These are phyloP conservation scores for Lepidurus couesii DNA, from an alignment of 1,140 invertebrate species.

Conservation along the genomic window DNA sequence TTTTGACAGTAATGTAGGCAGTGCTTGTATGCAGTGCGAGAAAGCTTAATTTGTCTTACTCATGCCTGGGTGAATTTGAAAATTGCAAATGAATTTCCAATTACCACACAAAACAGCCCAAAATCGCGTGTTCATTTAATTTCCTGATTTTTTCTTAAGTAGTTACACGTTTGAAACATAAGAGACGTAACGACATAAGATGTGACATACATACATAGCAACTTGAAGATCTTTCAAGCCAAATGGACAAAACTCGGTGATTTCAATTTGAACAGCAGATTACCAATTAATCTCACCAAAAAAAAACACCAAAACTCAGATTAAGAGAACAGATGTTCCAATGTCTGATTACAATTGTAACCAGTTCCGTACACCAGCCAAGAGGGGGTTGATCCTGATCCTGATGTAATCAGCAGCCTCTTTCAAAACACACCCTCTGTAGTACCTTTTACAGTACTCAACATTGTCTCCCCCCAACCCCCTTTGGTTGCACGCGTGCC, in stretches of 20 bases:
- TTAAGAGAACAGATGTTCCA: conserved; percentile 10
- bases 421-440: not conserved
- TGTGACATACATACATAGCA: no score
- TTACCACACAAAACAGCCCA: no score
- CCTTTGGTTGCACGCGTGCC: not conserved
- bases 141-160: no score
- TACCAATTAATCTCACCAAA: not conserved
- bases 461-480: not conserved
- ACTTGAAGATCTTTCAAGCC: not conserved
- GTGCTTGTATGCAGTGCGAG: no score
- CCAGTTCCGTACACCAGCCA: not conserved
- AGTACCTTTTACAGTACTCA: not conserved
- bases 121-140: no score
- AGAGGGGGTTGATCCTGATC: not conserved
- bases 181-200: no score
- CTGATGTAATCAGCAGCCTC: conserved; percentile 15
- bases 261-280: not conserved
- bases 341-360: conserved; percentile 22
- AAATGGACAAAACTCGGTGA: not conserved
- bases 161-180: no score
- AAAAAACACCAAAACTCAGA: not conserved
- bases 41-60: no score
- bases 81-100: no score
- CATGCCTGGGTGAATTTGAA: no score
- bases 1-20: no score